A percentile compares a stretch with the other conserved stretches of the same genome.
phyloP scores from a whole-genome alignment of 2,888 invertebrate genomes.

The Chesias legatella region DNA sequence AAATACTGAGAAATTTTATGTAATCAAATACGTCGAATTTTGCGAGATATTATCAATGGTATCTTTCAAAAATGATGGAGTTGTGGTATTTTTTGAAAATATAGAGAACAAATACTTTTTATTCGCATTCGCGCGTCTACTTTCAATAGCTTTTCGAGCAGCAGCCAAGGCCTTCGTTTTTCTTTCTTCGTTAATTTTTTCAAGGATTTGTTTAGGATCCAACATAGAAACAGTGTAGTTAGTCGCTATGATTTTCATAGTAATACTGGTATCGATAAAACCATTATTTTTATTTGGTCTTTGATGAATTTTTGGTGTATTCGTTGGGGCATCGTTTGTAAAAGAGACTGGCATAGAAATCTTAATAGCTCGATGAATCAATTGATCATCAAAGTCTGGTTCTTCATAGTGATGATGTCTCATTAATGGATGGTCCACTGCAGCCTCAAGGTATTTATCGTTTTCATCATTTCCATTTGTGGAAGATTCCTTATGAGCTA shows the following conservation, averaged over 20 bases:
- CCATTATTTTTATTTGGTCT: not conserved
- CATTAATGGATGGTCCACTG: not conserved
- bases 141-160: not conserved
- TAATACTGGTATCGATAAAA: not conserved
- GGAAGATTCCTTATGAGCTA: too few relatives aligned
- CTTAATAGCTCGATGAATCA: constrained; percentile 9
- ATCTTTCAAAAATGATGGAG: not conserved
- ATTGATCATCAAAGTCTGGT: constrained; percentile 7
- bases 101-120: not conserved
- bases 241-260: constrained; percentile 6
- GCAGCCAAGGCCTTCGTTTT: constrained; percentile 2
- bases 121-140: not conserved
- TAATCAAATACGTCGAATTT: constrained; percentile 10
- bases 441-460: too few relatives aligned
- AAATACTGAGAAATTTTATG: not conserved
- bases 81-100: not conserved
- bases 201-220: not conserved
- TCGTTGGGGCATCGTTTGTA: constrained; percentile 8
- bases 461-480: too few relatives aligned
- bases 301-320: not conserved
- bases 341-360: constrained; percentile 14
- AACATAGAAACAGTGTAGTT: not conserved
- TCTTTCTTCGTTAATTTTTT: not conserved
- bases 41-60: not conserved
- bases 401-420: constrained; percentile 1